Base-by-base conservation (phyloP, 2,888 invertebrate genomes). In the Lochmaea capreae region DNA sequence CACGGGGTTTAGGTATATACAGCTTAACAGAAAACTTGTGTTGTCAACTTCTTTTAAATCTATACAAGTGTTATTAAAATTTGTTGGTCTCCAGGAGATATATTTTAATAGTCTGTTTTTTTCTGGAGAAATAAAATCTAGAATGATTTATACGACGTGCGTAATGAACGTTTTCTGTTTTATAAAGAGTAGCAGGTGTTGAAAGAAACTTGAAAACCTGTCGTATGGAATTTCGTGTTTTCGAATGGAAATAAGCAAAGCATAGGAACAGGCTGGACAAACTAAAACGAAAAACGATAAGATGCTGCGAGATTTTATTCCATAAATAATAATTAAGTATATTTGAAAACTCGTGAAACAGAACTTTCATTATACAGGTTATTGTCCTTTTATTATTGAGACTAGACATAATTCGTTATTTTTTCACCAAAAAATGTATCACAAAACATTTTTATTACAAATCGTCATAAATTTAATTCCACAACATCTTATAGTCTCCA, bases 101-200 rank as follows among this genome's bases (percentile, higher is more conserved):
- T n/a, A 52, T 52, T 52, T 52, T 52, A 52, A 52, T 52, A 52
- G 14, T n/a, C 52, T 52, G 52, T 52, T 8, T 52, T 52, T 52
- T 14, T 16, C 52, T 52, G 0, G 8, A 14, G 14, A 52, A 14
- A 52, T 52, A 52, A 8, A 52, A 52, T 52, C 52, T 12, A 52
- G n/a, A n/a, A 14, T 52, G 52, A 52, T 52, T 52, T 52, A 52
- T 52, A 52, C 52, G 14, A 52, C 52, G 52, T 52, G 52, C 16
- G n/a, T 5, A 52, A 52, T 52, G n/a, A 4, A 52, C 8, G n/a
- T 14, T 52, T n/a, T 52, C 4, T 14, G 52, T 52, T 1, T n/a
- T 52, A 16, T 16, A 14, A 14, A n/a, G 5, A 6, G 52, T 52
- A 52, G 14, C 52, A n/a, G 52, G n/a, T 49, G n/a, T 49, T 1